Evolutionary conservation across 2,113 vertebrate genomes (phyloP).

Genomic region (Gnathonemus echidnorhynchus): DNA sequence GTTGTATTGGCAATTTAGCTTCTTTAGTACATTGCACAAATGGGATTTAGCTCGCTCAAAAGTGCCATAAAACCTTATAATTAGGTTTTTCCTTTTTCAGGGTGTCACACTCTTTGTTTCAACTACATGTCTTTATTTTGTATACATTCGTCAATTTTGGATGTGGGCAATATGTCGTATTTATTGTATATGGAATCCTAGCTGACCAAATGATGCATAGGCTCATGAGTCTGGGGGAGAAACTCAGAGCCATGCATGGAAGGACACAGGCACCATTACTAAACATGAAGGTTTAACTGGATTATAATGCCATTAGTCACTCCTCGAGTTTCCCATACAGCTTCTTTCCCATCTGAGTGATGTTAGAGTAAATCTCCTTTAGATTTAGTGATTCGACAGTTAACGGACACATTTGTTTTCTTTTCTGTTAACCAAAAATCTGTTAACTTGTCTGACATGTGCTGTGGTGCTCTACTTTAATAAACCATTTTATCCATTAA

Average conservation of each 20-base stretch:
- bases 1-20: background rate
- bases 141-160: background rate
- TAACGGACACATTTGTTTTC: background rate
- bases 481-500: conserved; percentile 18
- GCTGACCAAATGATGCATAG: background rate
- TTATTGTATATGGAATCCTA: background rate
- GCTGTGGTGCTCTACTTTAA: conserved; percentile 9
- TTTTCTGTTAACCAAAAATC: background rate
- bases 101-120: background rate
- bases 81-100: background rate
- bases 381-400: background rate
- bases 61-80: conserved; percentile 11
- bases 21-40: background rate
- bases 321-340: background rate
- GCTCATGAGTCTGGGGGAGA: background rate
- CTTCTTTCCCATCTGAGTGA: background rate
- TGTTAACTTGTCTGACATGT: conserved; percentile 11
- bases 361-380: background rate
- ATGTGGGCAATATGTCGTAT: background rate
- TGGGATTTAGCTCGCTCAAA: background rate
- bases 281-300: background rate
- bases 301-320: background rate
- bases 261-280: background rate
- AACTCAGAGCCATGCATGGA: background rate
- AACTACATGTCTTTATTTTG: background rate